Base-by-base conservation (phyloP, 1,140 invertebrate species). In the Zaprionus tsacasi region DNA sequence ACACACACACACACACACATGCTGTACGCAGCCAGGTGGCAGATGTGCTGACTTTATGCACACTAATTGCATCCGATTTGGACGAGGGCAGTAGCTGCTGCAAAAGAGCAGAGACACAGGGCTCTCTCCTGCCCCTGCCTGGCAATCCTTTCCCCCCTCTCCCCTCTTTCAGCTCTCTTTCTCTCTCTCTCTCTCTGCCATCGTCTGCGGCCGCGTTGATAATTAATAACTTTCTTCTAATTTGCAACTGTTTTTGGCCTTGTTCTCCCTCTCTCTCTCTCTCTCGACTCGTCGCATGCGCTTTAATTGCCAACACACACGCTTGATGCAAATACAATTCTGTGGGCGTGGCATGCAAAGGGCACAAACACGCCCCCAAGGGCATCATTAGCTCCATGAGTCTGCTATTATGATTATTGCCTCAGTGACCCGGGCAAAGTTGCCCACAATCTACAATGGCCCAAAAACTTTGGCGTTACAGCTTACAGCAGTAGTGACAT, bases 381-480 rank as follows among this genome's bases (percentile, higher is more conserved):
- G 79, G 83, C 70, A 68, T 79, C 67, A 77, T 82, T 87, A 77
- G 83, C 69, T 68, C 68, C 65, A 82, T 77, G 76, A 65, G 70
- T 69, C 71, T 74, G 71, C 57, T 74, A 82, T 78, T 75, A 77
- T 75, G 72, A 82, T 82, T 82, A 88, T 78, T 82, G 73, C 50
- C 67, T 21, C 55, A 57, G 55, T 50, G 55, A 57, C 25, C 21
- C 50, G 52, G 5, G 30, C 35, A 66, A 73, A 75, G 13, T 70
- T 75, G 3, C 36, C 27, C 33, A n/a, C 12, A 13, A n/a, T n/a
- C 11, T 36, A 25, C 54, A 48, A 60, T 78, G 21, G 13, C 59
- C n/a, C 54, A 68, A 67, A 69, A 63, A 77, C 63, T 66, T 70
- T 75, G 12, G 15, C 63, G 6, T 61, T 57, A 21, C 30, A 55